A percentile compares a stretch with the other conserved stretches of the same genome.
phyloP scores from a whole-genome alignment of 2,797 vertebrate species.

The Setipinna tenuifilis region DNA sequence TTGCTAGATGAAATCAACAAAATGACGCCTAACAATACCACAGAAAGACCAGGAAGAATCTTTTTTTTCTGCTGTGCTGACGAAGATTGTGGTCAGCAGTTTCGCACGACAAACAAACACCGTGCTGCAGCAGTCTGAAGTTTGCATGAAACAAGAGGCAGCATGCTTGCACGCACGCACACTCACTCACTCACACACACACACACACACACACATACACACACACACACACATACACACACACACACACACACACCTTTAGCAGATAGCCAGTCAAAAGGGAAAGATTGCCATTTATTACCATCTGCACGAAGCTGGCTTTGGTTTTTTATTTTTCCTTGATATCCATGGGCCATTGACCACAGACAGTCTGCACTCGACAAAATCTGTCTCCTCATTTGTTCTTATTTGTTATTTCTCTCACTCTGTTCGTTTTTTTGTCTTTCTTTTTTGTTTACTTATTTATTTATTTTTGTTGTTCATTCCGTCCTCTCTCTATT shows the following conservation, averaged over 20 bases:
- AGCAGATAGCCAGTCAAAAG: too few species aligned
- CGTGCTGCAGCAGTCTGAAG: neutral
- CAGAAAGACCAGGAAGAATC: neutral
- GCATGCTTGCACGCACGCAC: neutral
- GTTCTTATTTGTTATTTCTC: conserved; percentile 48
- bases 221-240: neutral
- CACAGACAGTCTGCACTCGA: too few species aligned
- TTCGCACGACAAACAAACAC: neutral
- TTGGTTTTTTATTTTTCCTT: too few species aligned
- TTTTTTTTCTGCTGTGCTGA: neutral
- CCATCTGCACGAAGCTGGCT: too few species aligned
- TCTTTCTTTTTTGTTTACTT: too few species aligned
- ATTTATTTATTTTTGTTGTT: too few species aligned
- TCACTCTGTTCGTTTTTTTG: too few species aligned
- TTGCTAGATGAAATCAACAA: conserved; percentile 25
- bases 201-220: neutral
- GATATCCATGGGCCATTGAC: too few species aligned
- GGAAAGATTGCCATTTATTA: too few species aligned
- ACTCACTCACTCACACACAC: neutral
- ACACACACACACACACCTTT: neutral
- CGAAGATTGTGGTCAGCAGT: neutral
- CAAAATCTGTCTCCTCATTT: too few species aligned
- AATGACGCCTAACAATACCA: neutral
- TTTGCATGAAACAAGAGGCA: neutral
- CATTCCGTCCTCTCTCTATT: conserved; percentile 54